Evolutionary conservation across 53 echinoderm and acorn worm genomes (phyloP), one percentile per base, ranked within the genome.

Genomic region (Hippasteria phrygiana): DNA sequence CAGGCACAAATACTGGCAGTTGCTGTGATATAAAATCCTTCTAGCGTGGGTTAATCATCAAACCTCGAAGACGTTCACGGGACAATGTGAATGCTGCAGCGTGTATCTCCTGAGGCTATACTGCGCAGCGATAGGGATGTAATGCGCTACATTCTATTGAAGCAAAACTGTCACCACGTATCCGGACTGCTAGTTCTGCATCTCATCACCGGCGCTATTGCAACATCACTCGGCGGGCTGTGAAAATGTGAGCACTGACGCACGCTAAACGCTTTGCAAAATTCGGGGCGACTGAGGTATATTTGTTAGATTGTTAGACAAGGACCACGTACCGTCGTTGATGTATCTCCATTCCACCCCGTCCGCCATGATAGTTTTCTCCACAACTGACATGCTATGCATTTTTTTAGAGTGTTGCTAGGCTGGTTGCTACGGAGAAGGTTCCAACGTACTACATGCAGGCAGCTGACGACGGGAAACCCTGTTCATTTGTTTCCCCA

Each of bases 351-450:
- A 85, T 32, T 85, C 85, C 2, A 37, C 16, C 10, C 70, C 85
- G 51, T 85, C 85, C 34, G 85, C 69, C 55, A 48, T 69, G 1
- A 70, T 33, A 34, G 50, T 35, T 55, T 69, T 85, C 51, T 85
- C 85, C 39, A 85, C 70, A 14, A 51, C 85, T n/a, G 85, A 85
- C 85, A 85, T 85, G n/a, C 35, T 85, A 37, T 85, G 85, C 85
- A 85, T 85, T 71, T 85, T n/a, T n/a, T 54, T 48, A 71, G 28
- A 37, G 34, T 50, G 16, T 64, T 65, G 35, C 31, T 6, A 47
- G 43, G 45, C 34, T 35, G 76, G 42, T 73, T 73, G 42, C 73
- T 73, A 43, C 20, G 55, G 77, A 36, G 45, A 16, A 27, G 29
- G 38, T 55, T 79, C 34, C 11, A 20, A 18, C 1, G 36, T 26